phyloP scores from a whole-genome alignment of 2,113 vertebrate species.

The Hemiprocne comata region DNA sequence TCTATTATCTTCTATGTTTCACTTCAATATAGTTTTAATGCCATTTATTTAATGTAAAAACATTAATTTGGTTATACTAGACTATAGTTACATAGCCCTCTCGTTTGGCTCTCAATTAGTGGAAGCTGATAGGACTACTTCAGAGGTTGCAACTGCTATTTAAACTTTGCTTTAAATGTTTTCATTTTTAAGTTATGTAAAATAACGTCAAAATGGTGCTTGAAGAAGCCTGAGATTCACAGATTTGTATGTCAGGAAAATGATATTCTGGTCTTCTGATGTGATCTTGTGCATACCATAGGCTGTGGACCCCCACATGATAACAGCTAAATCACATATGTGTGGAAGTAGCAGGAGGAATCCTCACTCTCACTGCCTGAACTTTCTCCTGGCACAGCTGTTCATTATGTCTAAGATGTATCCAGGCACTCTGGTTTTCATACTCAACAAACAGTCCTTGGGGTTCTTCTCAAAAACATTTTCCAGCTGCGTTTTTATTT shows the following conservation, averaged over 20 bases:
- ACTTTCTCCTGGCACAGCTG: background rate
- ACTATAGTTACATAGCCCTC: background rate
- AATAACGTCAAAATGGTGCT: background rate
- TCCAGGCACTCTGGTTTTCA: background rate
- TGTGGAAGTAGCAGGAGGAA: background rate
- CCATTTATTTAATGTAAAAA: background rate
- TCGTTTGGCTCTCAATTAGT: background rate
- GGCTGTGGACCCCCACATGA: background rate
- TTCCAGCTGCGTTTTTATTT: background rate
- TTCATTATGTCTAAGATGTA: background rate
- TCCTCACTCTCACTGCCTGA: background rate
- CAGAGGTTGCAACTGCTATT: background rate
- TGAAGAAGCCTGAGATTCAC: background rate
- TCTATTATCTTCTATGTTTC: background rate
- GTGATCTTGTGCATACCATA: background rate
- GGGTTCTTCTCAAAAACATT: background rate
- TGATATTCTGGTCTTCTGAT: background rate
- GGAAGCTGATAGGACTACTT: background rate
- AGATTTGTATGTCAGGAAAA: background rate
- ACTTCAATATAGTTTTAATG: background rate
- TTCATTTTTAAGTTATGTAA: background rate
- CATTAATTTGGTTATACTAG: background rate
- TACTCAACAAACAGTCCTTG: background rate
- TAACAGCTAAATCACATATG: background rate
- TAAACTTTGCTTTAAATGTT: background rate